These are phyloP conservation scores for Eumacrocentrus americanus DNA, from an alignment of 2,888 invertebrate species.

Conservation along the genomic window DNA sequence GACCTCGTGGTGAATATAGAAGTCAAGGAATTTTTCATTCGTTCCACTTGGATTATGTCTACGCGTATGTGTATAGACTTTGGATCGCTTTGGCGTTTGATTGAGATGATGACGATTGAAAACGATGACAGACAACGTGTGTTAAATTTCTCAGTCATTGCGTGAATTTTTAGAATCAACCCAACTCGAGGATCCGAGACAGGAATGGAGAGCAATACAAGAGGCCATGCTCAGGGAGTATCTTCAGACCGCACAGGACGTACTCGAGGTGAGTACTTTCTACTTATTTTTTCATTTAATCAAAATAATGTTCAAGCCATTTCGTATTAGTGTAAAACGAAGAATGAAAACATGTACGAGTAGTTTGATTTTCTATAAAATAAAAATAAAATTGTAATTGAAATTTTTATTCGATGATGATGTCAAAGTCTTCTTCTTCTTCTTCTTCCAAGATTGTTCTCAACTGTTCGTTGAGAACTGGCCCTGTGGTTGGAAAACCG, in stretches of 20 bases:
- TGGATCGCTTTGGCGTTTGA: neutral
- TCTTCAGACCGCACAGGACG: conserved; percentile 93
- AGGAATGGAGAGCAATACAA: conserved; percentile 96
- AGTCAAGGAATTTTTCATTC: conserved; percentile 13
- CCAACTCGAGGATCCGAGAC: conserved; percentile 94
- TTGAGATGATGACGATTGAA: too few relatives aligned
- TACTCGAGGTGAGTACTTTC: conserved; percentile 76
- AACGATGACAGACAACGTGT: too few relatives aligned
- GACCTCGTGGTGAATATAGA: conserved; percentile 17
- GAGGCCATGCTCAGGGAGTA: conserved; percentile 97
- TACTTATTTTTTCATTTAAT: too few relatives aligned
- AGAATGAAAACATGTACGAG: neutral
- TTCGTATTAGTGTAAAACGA: neutral
- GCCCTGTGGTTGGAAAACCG: too few relatives aligned
- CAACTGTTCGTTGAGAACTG: too few relatives aligned
- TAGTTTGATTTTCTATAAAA: neutral
- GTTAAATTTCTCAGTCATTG: too few relatives aligned
- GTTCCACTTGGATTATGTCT: conserved; percentile 11
- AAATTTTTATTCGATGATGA: neutral
- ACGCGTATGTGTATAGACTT: neutral
- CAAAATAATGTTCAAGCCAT: too few relatives aligned
- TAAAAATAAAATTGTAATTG: neutral
- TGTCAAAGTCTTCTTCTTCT: neutral
- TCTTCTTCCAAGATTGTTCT: too few relatives aligned
- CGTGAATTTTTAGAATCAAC: conserved; percentile 88